Conservation (phyloP, 2,797 vertebrate species). For the Myiotriccus ornatus region DNA sequence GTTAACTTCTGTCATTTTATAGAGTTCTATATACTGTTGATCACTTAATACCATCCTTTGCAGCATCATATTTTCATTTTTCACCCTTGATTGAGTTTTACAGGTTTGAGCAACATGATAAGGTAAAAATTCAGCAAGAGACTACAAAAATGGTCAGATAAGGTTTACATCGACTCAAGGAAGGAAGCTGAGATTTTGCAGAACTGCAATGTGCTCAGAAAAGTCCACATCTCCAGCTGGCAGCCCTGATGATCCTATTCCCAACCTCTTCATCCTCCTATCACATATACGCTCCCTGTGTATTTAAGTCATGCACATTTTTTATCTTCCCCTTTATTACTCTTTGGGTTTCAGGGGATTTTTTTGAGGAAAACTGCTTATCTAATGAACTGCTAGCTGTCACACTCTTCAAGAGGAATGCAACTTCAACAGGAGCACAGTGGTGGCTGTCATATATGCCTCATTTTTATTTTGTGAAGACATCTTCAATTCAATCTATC, state of each 20-base stretch:
- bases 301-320: background rate
- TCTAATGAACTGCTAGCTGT: background rate
- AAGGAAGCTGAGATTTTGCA: background rate
- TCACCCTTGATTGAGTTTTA: background rate
- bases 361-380: background rate
- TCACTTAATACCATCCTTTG: background rate
- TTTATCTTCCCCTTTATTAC: background rate
- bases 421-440: background rate
- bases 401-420: background rate
- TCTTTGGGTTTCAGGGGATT: accelerated
- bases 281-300: background rate
- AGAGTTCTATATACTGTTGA: background rate
- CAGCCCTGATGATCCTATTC: background rate
- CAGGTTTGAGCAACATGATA: background rate
- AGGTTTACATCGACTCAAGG: background rate
- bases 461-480: background rate
- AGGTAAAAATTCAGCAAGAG: background rate
- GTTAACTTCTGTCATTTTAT: background rate
- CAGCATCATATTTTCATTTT: background rate
- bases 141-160: background rate
- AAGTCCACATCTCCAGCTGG: background rate
- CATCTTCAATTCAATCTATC: background rate
- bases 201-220: background rate
- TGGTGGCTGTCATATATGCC: background rate
- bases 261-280: background rate